These are phyloP conservation scores for Alsophila aescularia DNA, from an alignment of 2,888 invertebrate genomes.

Conservation along the genomic window DNA sequence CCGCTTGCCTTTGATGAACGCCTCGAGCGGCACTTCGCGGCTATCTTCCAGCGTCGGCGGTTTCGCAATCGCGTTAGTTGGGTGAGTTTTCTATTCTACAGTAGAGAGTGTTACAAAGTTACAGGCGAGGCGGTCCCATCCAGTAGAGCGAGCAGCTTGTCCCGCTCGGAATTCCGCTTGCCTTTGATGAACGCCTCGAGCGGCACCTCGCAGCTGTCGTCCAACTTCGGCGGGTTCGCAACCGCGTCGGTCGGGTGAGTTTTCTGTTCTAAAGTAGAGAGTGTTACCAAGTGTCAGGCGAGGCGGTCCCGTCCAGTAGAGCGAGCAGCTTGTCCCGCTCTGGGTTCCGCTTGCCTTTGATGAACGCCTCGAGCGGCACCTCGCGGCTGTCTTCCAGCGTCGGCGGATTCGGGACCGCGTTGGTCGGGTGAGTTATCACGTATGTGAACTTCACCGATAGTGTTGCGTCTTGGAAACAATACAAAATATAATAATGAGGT, in stretches of 20 bases:
- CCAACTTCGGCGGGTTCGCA: conserved; percentile 88
- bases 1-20: conserved; percentile 70
- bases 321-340: conserved; percentile 85
- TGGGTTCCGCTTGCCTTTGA: conserved; percentile 82
- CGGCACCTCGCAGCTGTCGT: conserved; percentile 85
- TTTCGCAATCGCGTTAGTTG: too few species aligned
- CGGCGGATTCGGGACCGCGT: conserved; percentile 89
- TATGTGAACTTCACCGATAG: conserved; percentile 88
- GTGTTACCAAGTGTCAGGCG: conserved; percentile 67
- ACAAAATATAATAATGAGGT: too few species aligned
- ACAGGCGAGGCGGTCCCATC: conserved; percentile 63
- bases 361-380: conserved; percentile 80
- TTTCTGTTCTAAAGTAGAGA: too few species aligned
- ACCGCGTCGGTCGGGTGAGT: conserved; percentile 89
- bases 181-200: conserved; percentile 78
- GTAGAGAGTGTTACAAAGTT: too few species aligned
- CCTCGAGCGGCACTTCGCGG: conserved; percentile 83
- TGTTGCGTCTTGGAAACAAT: conserved; percentile 82
- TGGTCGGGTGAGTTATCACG: conserved; percentile 89
- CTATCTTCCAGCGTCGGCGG: conserved; percentile 87
- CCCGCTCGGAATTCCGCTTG: conserved; percentile 85
- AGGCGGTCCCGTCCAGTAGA: conserved; percentile 82
- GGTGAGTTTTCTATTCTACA: too few species aligned
- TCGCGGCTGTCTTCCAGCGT: conserved; percentile 86
- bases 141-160: conserved; percentile 86